Conservation (phyloP, 2,888 invertebrate genomes). For the Andrena camellia region DNA sequence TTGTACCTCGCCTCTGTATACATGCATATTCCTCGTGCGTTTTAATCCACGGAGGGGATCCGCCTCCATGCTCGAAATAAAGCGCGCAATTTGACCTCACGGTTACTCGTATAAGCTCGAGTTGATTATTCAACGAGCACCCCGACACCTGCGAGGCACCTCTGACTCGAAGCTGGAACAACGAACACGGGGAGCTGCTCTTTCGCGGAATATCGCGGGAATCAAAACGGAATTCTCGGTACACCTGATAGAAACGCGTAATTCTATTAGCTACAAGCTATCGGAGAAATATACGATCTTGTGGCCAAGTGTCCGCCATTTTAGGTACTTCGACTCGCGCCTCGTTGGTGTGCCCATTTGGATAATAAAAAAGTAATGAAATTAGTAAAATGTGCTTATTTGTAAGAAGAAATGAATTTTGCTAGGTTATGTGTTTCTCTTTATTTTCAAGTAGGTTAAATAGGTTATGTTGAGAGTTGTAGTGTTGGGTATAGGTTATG, state of each 20-base stretch:
- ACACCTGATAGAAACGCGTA: constrained; percentile 4
- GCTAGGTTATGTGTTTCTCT: no score
- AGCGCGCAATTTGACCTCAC: constrained; percentile 32
- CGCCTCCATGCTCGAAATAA: not conserved
- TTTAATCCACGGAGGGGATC: not conserved
- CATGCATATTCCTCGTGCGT: not conserved
- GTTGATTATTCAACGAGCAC: constrained; percentile 45
- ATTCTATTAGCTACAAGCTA: not conserved
- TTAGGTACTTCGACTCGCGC: no score
- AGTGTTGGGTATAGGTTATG: no score
- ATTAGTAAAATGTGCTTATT: no score
- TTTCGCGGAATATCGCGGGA: not conserved
- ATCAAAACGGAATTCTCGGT: constrained; percentile 25
- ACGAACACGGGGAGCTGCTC: not conserved
- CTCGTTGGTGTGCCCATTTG: no score
- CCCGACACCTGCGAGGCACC: constrained; percentile 21
- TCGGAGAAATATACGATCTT: no score
- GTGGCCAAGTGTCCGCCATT: no score
- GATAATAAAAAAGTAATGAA: no score
- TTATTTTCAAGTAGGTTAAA: no score
- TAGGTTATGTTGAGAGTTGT: no score
- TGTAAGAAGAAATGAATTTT: no score
- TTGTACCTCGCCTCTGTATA: not conserved
- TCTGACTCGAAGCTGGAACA: not conserved
- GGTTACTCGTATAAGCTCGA: constrained; percentile 34